Evolutionary conservation across 2,797 vertebrate species (phyloP), one percentile per base, ranked within the genome.

Genomic region (Neosilurus mollespiculum): DNA sequence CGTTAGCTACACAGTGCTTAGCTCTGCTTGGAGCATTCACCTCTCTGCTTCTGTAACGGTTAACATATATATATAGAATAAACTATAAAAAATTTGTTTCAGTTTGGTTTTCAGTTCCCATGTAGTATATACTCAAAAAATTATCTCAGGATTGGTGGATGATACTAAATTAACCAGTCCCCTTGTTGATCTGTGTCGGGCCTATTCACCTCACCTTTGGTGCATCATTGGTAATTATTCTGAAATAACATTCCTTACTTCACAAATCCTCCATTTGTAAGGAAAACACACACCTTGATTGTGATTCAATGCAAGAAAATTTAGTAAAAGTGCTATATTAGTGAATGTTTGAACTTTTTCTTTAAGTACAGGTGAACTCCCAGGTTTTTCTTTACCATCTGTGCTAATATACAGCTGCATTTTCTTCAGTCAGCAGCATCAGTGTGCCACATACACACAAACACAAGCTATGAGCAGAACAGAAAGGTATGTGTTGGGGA

Each of bases 381-480:
- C 24, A 30, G 43, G 43, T 43, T n/a, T 14, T 9, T 59, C 30
- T 65, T 26, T 14, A 34, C 3, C 34, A 37, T 78, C 16, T 69
- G 43, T 30, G 9, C 37, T 61, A 58, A 59, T 69, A 7, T 24
- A 16, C 20, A 65, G 81, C 20, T 37, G 14, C 0, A 11, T 78
- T 70, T 70, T 37, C 37, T 58, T 61, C n/a, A 51, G 12, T 30
- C 54, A 81, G 70, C 53, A 30, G 78, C 24, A 54, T 81, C 62
- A 54, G 20, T 70, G 72, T 77, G 62, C n/a, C 12, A 51, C 37
- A 62, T 70, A 24, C 3, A 59, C n/a, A 53, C 72, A 78, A 65
- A 59, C 34, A 53, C 72, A 78, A 65, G 49, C 65, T 72, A 64
- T 65, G 72, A 22, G 78, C 56, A 37, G 37, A 61, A 58, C 43